Evolutionary conservation across 1,140 invertebrate species (phyloP).

Genomic region (Dryas iulia): DNA sequence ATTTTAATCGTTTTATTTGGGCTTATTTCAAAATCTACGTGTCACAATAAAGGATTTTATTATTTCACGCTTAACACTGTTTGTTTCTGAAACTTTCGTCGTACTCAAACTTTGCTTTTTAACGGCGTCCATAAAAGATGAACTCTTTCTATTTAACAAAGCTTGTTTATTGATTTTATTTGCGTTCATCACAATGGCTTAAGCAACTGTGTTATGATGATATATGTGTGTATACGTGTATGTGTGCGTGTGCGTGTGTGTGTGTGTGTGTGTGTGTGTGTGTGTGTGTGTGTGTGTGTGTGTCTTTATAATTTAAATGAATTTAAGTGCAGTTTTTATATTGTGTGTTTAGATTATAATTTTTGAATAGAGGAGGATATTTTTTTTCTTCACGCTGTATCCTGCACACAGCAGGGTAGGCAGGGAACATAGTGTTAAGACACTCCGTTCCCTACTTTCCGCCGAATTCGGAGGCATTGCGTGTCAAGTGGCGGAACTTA

Average conservation of each 20-base stretch:
- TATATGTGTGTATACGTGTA: background rate
- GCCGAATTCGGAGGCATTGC: too few species aligned
- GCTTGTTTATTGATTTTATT: background rate
- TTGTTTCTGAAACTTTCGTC: constrained; percentile 30
- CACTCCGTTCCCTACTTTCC: too few species aligned
- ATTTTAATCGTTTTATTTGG: constrained; percentile 51
- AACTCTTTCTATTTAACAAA: background rate
- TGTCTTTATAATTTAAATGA: background rate
- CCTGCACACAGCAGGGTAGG: too few species aligned
- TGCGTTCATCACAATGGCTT: background rate
- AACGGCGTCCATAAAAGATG: constrained; percentile 22
- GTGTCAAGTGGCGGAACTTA: too few species aligned
- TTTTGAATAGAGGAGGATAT: too few species aligned
- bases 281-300: background rate
- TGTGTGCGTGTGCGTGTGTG: background rate
- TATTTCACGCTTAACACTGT: constrained; percentile 40
- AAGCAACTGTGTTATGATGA: too few species aligned
- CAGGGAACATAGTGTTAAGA: too few species aligned
- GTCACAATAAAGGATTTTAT: constrained; percentile 40
- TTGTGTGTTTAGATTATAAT: too few species aligned
- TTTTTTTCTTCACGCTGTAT: too few species aligned
- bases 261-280: background rate
- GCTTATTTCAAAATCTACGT: constrained; percentile 43
- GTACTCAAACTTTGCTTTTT: constrained; percentile 16
- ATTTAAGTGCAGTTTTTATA: too few species aligned